Evolutionary conservation across 2,888 invertebrate species (phyloP).

Genomic region (Muschampia plurimacula): DNA sequence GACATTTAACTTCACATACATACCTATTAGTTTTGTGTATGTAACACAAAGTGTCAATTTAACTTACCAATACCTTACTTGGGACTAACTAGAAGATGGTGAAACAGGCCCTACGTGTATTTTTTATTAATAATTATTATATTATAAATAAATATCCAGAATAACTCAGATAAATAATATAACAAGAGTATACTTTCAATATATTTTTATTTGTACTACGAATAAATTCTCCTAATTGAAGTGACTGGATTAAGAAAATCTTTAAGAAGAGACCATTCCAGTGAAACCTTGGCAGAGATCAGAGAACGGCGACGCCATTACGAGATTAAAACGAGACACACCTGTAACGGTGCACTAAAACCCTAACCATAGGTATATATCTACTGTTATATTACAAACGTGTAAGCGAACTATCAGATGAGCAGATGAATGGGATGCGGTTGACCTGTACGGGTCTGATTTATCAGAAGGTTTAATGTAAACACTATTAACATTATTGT

Average conservation of each 20-base stretch:
- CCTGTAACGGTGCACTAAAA: constrained; percentile 60
- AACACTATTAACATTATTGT: too few species aligned
- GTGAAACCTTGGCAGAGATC: constrained; percentile 42
- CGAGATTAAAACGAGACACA: constrained; percentile 76
- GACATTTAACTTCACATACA: too few species aligned
- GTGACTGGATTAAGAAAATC: neutral
- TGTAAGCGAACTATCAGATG: neutral
- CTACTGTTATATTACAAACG: neutral
- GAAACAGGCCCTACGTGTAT: too few species aligned
- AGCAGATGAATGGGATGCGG: neutral
- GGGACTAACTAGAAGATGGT: too few species aligned
- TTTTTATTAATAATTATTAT: too few species aligned
- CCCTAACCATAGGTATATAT: constrained; percentile 14
- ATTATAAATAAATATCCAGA: too few species aligned
- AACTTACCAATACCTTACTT: too few species aligned
- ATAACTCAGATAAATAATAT: too few species aligned
- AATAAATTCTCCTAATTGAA: neutral
- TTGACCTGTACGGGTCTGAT: too few species aligned
- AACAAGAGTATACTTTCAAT: neutral
- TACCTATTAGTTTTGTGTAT: too few species aligned
- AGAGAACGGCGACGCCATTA: constrained; percentile 64
- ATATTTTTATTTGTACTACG: neutral
- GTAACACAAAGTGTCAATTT: too few species aligned
- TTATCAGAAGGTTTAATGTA: too few species aligned
- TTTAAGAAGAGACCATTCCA: constrained; percentile 16